Conservation (phyloP, 2,888 invertebrate species). For the Drosophila picticornis region DNA sequence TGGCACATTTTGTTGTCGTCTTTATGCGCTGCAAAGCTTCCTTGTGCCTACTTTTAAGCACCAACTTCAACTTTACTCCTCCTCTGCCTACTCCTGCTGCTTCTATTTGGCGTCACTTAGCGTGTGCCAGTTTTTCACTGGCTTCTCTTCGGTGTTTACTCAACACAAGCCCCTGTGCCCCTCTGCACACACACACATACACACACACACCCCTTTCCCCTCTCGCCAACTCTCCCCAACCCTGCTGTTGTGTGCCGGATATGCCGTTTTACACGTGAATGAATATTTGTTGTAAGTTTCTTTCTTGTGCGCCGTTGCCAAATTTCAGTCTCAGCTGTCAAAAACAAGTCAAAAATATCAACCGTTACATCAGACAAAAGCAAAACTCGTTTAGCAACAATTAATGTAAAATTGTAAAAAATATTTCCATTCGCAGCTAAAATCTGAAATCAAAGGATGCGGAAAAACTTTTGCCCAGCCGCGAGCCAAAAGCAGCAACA, state of each 20-base stretch:
- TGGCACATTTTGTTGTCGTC: conserved; percentile 63
- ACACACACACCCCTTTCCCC: background rate
- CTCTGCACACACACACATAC: background rate
- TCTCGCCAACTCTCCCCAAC: conserved; percentile 15
- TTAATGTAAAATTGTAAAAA: conserved; percentile 61
- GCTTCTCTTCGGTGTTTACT: conserved; percentile 70
- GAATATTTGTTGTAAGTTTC: conserved; percentile 58
- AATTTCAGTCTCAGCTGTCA: conserved; percentile 51
- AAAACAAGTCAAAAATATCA: conserved; percentile 42
- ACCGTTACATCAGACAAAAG: conserved; percentile 40
- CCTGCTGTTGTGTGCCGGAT: conserved; percentile 63
- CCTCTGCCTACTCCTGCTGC: background rate
- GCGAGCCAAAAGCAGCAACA: conserved; percentile 32
- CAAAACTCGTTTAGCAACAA: conserved; percentile 62
- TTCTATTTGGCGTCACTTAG: conserved; percentile 55
- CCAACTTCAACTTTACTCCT: conserved; percentile 3
- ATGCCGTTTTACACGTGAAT: conserved; percentile 82
- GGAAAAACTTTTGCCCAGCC: conserved; percentile 43
- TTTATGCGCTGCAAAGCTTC: conserved; percentile 62
- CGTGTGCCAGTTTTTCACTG: conserved; percentile 79
- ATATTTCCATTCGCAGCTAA: conserved; percentile 22
- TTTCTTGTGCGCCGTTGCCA: conserved; percentile 50
- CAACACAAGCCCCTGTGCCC: conserved; percentile 46
- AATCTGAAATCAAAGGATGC: conserved; percentile 64
- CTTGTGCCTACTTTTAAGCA: conserved; percentile 65